These are phyloP conservation scores for Diacarnus erythraeanus DNA, from an alignment of 37 sponge, comb jelly and placozoan genomes.

Conservation along the genomic window DNA sequence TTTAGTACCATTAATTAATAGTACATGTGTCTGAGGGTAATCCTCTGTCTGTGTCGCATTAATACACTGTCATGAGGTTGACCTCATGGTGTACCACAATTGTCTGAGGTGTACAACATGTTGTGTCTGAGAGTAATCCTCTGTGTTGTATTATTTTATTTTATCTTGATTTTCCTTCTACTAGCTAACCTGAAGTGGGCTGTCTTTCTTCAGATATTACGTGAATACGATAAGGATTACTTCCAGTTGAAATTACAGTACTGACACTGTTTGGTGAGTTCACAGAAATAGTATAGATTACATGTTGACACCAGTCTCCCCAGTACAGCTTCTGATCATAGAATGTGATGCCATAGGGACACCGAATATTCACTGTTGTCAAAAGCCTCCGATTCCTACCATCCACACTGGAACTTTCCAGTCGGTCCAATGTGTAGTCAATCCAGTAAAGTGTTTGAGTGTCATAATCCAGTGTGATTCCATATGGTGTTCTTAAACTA, in stretches of 20 bases:
- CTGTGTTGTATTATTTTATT: neutral
- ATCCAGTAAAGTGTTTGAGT: conserved; percentile 77
- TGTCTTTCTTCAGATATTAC: conserved; percentile 18
- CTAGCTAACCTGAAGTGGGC: neutral
- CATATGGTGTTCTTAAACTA: conserved; percentile 42
- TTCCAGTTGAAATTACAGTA: neutral
- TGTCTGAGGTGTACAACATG: too few relatives aligned
- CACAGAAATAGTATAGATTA: conserved; percentile 2
- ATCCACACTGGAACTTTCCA: conserved; percentile 39
- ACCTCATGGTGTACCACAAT: too few relatives aligned
- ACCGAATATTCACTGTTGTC: conserved; percentile 1
- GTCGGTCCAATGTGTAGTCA: conserved; percentile 30
- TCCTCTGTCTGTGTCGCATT: too few relatives aligned
- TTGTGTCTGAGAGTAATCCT: too few relatives aligned
- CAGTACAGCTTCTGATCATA: conserved; percentile 9
- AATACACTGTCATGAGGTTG: too few relatives aligned
- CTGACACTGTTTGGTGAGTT: conserved; percentile 7
- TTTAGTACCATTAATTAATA: too few relatives aligned
- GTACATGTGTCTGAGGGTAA: too few relatives aligned
- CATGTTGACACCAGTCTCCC: conserved; percentile 5
- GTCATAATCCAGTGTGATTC: conserved; percentile 56
- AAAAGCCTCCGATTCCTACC: conserved; percentile 29
- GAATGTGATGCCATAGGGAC: conserved; percentile 5
- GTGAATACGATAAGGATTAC: neutral
- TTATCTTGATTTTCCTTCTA: neutral